phyloP scores from a whole-genome alignment of 2,888 invertebrate species.

The Eudemis profundana region DNA sequence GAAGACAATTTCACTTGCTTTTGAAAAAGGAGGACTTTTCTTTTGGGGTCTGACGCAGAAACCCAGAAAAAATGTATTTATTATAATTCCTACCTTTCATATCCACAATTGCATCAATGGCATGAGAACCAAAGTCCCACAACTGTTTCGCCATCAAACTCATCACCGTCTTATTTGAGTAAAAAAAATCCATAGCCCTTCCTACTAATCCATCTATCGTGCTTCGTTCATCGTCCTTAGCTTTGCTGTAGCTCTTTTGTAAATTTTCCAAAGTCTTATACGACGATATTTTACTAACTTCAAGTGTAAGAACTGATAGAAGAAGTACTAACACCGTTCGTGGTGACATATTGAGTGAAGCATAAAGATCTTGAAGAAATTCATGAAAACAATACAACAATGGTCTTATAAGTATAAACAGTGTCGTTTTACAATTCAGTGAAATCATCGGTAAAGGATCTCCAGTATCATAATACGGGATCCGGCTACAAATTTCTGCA shows the following conservation, averaged over 20 bases:
- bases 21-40: too few relatives aligned
- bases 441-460: slow-evolving; percentile 2
- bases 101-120: slow-evolving; percentile 70
- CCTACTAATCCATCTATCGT: slow-evolving; percentile 66
- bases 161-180: slow-evolving; percentile 75
- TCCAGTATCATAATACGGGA: too few relatives aligned
- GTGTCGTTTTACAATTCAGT: slow-evolving; percentile 22
- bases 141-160: slow-evolving; percentile 70
- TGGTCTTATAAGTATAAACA: neutral
- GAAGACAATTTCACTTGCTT: too few relatives aligned
- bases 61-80: neutral
- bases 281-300: slow-evolving; percentile 52
- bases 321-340: slow-evolving; percentile 49
- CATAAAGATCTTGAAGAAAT: slow-evolving; percentile 11
- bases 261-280: slow-evolving; percentile 64
- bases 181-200: slow-evolving; percentile 73
- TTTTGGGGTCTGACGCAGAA: too few relatives aligned
- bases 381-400: slow-evolving; percentile 20
- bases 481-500: too few relatives aligned
- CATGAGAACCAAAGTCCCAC: slow-evolving; percentile 72
- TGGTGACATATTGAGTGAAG: slow-evolving; percentile 54
- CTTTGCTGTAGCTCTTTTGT: slow-evolving; percentile 56
- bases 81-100: slow-evolving; percentile 54
- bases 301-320: slow-evolving; percentile 52
- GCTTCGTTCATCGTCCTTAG: slow-evolving; percentile 57